A percentile compares a stretch with the other conserved stretches of the same genome.
Conservation (phyloP, 1,140 invertebrate species). For the Caenorhabditis tropicalis region DNA sequence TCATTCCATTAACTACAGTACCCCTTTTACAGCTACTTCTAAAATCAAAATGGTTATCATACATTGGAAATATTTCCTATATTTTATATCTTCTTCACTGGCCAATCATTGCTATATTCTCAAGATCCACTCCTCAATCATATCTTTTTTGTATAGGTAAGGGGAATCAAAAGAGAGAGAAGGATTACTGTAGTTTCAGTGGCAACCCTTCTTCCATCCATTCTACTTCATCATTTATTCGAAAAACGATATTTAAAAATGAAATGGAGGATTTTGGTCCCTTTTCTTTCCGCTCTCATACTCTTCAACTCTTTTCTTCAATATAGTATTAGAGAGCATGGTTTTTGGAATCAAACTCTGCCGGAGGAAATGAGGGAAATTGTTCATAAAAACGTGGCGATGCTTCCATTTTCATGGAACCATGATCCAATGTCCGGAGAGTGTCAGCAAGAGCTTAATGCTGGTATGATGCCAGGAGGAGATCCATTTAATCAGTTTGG, state of each 20-base stretch:
- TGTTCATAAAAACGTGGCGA: not conserved
- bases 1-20: no score
- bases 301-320: not conserved
- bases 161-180: not conserved
- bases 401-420: not conserved
- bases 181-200: not conserved
- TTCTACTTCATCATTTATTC: not conserved
- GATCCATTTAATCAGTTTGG: not conserved
- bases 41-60: not conserved
- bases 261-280: not conserved
- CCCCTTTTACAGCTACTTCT: not conserved
- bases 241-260: not conserved
- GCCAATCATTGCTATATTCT: conserved; percentile 21
- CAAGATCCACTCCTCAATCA: not conserved
- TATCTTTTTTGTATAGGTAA: not conserved
- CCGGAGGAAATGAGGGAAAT: not conserved
- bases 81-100: conserved; percentile 16
- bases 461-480: no score
- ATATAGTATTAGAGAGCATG: not conserved
- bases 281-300: not conserved
- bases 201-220: not conserved
- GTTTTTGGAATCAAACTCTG: not conserved
- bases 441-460: not conserved
- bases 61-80: conserved; percentile 27
- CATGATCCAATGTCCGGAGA: not conserved